Base-by-base conservation (phyloP, 2,888 invertebrate genomes). In the Heliothis peltigera region DNA sequence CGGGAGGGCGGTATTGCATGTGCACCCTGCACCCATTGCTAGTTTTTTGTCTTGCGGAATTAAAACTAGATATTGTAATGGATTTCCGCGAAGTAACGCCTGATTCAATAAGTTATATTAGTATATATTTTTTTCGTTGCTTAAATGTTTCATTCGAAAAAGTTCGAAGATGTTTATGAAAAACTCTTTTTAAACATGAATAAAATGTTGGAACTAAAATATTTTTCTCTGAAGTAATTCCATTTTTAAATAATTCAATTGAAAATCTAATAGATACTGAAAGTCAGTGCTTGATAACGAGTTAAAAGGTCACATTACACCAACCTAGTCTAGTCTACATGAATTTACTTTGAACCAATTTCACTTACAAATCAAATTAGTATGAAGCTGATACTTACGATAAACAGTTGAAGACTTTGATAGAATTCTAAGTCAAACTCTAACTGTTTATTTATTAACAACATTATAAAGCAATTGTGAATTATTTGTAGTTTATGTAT, bases 361-460 rank as follows among this genome's bases (percentile, higher is more conserved):
- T 18, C 18, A 48, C 48, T 59, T 46, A 55, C 35, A 59, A 59
- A 61, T 64, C 4, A 48, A 35, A 60, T 60, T 70, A 63, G 35
- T 25, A 60, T 43, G 8, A 48, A 51, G 19, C 25, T 44, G 22
- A 32, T 58, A 35, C 22, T 52, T 56, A 43, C 35, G 47, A 56
- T 46, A 48, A 35, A 10, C 21, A 55, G 65, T 46, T 48, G 21
- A 67, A 61, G 17, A 32, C 21, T 52, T 49, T 58, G 46, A 47
- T 61, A 48, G 21, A 61, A 76, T 61, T 64, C 53, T 44, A 58
- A 62, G 43, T 53, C 28, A 64, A 56, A 57, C 22, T 49, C 44
- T 60, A 43, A 54, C 42, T 64, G 47, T 72, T 64, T 64, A 64
- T 61, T 59, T 15, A 67, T 63, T 76, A 32, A 44, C 32, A 51